phyloP scores from a whole-genome alignment of 2,797 vertebrate genomes.

The Cossypha polioptera region DNA sequence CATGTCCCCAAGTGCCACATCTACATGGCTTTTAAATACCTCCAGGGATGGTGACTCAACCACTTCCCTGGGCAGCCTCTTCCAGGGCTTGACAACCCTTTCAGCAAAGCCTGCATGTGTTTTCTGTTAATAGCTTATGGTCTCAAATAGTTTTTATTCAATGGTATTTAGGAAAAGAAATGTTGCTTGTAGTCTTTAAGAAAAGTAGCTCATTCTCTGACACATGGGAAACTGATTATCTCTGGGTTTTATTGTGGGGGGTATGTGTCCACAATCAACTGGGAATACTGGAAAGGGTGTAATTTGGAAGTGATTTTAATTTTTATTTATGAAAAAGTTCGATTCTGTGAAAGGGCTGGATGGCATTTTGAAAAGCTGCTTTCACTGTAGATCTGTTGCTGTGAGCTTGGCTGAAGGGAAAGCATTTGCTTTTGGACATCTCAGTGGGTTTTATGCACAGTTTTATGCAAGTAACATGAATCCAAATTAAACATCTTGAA shows the following conservation, averaged over 20 bases:
- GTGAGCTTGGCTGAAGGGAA: slow-evolving; percentile 49
- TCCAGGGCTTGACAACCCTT: not conserved
- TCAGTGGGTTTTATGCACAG: slow-evolving; percentile 45
- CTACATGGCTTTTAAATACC: not conserved
- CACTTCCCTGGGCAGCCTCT: not conserved
- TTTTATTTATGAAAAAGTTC: slow-evolving; percentile 31
- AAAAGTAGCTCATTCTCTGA: slow-evolving; percentile 38
- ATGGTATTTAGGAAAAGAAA: slow-evolving; percentile 48
- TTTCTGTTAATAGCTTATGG: slow-evolving; percentile 60
- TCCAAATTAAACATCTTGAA: slow-evolving; percentile 65
- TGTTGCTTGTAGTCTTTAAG: slow-evolving; percentile 16
- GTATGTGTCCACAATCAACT: not conserved
- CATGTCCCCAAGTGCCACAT: not conserved
- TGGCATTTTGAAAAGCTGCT: slow-evolving; percentile 36
- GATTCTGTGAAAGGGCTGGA: slow-evolving; percentile 9
- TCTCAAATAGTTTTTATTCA: slow-evolving; percentile 47
- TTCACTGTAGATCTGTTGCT: slow-evolving; percentile 44
- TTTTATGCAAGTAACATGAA: slow-evolving; percentile 71
- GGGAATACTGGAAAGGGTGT: slow-evolving; percentile 18
- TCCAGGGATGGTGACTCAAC: not conserved
- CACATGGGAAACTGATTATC: slow-evolving; percentile 52
- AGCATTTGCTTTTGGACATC: slow-evolving; percentile 68
- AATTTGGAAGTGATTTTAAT: slow-evolving; percentile 44
- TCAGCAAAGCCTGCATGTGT: slow-evolving; percentile 32
- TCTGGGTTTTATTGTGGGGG: slow-evolving; percentile 1